These are phyloP conservation scores for Sarcophaga bullata DNA, from an alignment of 1,140 invertebrate species.

Conservation along the genomic window DNA sequence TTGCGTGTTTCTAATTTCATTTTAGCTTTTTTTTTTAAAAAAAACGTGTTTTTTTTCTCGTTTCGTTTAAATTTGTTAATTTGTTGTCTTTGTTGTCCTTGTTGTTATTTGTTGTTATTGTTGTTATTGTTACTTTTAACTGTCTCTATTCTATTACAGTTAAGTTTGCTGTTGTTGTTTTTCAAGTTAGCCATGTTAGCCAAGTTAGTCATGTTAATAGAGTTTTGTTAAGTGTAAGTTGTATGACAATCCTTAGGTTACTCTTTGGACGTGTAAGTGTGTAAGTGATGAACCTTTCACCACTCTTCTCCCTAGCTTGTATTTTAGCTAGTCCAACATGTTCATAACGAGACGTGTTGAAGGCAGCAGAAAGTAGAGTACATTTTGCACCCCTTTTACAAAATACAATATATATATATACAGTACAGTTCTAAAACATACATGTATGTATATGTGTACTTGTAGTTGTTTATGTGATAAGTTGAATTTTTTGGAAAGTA, in stretches of 20 bases:
- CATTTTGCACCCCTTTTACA: too few relatives aligned
- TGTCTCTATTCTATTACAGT: not conserved
- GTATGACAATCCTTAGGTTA: too few relatives aligned
- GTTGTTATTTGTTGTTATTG: not conserved
- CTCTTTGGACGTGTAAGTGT: too few relatives aligned
- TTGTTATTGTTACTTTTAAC: not conserved
- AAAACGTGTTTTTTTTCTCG: too few relatives aligned
- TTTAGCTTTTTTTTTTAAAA: not conserved
- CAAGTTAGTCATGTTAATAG: not conserved
- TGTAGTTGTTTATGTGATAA: not conserved
- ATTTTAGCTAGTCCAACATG: not conserved
- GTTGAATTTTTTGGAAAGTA: not conserved
- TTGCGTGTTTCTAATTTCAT: constrained; percentile 29
- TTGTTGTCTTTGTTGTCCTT: not conserved
- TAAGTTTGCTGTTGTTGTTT: not conserved
- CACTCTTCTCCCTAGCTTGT: not conserved
- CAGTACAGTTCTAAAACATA: too few relatives aligned
- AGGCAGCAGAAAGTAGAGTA: not conserved
- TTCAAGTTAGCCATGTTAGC: not conserved
- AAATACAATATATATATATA: not conserved
- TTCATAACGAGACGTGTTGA: not conserved
- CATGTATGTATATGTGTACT: not conserved
- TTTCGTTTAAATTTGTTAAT: not conserved
- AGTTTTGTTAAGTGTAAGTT: not conserved
- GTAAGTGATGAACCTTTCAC: too few relatives aligned